phyloP scores from a whole-genome alignment of 2,797 vertebrate genomes.

The Lemur catta region DNA sequence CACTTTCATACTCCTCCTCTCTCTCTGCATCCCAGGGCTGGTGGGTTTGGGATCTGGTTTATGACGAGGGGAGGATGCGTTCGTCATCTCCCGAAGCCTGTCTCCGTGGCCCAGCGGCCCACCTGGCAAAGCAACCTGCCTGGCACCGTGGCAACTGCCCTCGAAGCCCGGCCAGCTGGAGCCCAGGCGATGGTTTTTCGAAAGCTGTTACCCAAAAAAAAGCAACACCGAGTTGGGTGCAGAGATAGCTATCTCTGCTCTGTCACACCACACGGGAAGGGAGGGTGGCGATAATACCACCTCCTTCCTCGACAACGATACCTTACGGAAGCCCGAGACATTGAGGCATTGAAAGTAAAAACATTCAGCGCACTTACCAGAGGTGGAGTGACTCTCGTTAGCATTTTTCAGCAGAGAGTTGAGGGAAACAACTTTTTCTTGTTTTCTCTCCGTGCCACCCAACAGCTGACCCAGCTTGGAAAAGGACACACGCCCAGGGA shows the following conservation, averaged over 20 bases:
- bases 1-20: neutral
- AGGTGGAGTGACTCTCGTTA: constrained; percentile 9
- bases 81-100: neutral
- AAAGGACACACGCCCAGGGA: neutral
- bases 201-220: constrained; percentile 55
- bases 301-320: constrained; percentile 58
- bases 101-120: neutral
- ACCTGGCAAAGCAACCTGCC: neutral
- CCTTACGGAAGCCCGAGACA: constrained; percentile 50
- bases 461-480: neutral
- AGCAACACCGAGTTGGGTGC: neutral
- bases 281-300: neutral
- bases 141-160: neutral
- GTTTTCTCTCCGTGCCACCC: neutral
- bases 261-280: neutral
- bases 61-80: neutral
- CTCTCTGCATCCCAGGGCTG: neutral
- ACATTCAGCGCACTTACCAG: constrained; percentile 55
- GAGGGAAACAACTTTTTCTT: neutral
- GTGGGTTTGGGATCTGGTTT: neutral
- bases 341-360: constrained; percentile 40
- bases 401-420: constrained; percentile 38
- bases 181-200: neutral
- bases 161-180: neutral
- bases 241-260: constrained; percentile 49